Evolutionary conservation across 53 echinoderm and acorn worm species (phyloP), one percentile per base, ranked within the genome.

Genomic region (Paracentrotus lividus): DNA sequence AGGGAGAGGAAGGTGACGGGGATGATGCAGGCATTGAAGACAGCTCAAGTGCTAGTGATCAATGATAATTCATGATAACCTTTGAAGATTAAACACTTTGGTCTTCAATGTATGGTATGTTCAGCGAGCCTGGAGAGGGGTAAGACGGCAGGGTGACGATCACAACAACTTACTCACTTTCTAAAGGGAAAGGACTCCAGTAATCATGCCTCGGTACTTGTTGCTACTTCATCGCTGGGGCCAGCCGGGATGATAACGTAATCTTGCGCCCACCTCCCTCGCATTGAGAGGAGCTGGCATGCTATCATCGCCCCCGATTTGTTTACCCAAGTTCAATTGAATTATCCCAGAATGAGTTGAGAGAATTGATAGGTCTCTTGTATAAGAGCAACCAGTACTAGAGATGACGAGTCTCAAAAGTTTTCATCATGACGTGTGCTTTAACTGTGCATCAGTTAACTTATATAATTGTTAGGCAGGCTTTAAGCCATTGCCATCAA

Each of bases 51-150:
- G 89, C 42, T 61, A 26, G 89, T 88, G 88, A 88, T 88, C 88
- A 88, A 88, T 88, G 89, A 15, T 89, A 89, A 89, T 89, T 89
- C 89, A 89, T 64, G 89, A 89, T 89, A 89, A 89, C 89, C 89
- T 89, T 89, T 89, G 44, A 64, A 89, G 89, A 89, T 89, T 60
- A 89, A 89, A 89, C 89, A 59, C 89, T 89, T 89, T 88, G 36
- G 56, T 38, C 31, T 32, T 59, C 89, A 89, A 60, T 89, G 42
- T 89, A 27, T 64, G 43, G 65, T 64, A 89, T 89, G 43, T 59
- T 64, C 57, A n/a, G 5, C 9, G 33, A 61, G 89, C 23, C 26
- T 38, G 42, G 60, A 56, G 86, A 56, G 49, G 55, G 31, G 65
- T 59, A 88, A 88, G 88, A 85, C 49, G 76, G n/a, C 85, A 49